phyloP scores from a whole-genome alignment of 2,888 invertebrate genomes.

The Lasioglossum malachurum region DNA sequence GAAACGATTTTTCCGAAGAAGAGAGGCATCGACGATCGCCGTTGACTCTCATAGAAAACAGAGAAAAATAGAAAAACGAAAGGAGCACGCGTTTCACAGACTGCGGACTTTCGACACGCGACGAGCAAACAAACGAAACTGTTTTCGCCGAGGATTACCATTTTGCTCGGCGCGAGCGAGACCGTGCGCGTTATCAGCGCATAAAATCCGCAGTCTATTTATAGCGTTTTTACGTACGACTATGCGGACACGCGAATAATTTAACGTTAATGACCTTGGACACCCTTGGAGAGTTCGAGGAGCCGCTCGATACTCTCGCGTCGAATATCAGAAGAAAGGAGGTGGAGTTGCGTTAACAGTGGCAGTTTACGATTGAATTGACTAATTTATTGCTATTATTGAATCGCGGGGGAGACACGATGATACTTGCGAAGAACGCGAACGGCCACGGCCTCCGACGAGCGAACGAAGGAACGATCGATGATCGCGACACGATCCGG shows the following conservation, averaged over 20 bases:
- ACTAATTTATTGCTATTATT: conserved; percentile 38
- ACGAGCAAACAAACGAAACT: neutral
- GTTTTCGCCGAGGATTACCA: neutral
- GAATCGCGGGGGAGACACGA: conserved; percentile 7
- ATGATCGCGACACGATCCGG: conserved; percentile 3
- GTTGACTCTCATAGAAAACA: no score
- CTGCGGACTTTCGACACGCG: neutral
- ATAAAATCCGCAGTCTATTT: conserved; percentile 3
- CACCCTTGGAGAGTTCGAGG: neutral
- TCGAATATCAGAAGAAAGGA: neutral
- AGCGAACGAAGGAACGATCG: conserved; percentile 30
- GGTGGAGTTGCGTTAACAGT: neutral
- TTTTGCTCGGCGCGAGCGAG: neutral
- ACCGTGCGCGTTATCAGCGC: neutral
- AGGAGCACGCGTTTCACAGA: neutral
- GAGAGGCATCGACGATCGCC: conserved; percentile 21
- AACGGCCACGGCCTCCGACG: conserved; percentile 17
- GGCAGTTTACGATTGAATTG: conserved; percentile 14
- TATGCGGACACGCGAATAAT: conserved; percentile 14
- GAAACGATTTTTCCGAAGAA: conserved; percentile 8
- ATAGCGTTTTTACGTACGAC: neutral
- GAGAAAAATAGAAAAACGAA: neutral
- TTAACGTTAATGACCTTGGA: conserved; percentile 1
- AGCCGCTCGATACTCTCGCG: neutral
- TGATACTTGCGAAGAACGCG: conserved; percentile 35